phyloP scores from a whole-genome alignment of 2,113 vertebrate species.

The Anser cygnoides region DNA sequence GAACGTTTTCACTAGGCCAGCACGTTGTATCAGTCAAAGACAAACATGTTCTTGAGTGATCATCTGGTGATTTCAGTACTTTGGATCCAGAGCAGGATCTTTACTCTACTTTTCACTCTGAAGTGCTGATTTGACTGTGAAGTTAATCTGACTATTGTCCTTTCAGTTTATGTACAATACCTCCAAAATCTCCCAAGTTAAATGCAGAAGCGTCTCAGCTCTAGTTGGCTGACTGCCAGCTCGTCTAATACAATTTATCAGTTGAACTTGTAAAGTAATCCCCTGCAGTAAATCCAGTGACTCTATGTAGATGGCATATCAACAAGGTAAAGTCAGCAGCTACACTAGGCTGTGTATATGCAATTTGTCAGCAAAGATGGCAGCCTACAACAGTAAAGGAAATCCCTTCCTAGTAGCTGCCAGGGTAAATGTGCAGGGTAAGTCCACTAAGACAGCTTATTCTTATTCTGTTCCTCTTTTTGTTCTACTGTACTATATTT shows the following conservation, averaged over 20 bases:
- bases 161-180: background rate
- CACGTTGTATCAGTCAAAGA: background rate
- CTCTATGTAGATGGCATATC: rapidly evolving
- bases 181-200: background rate
- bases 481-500: background rate
- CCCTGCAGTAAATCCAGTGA: background rate
- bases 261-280: background rate
- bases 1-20: background rate
- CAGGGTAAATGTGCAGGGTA: background rate
- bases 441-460: background rate
- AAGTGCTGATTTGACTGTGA: background rate
- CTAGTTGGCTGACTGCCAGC: background rate
- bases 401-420: background rate
- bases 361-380: background rate
- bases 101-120: background rate
- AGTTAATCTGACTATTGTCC: background rate
- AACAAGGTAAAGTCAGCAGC: background rate
- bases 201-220: background rate
- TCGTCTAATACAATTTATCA: background rate
- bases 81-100: background rate
- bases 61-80: background rate
- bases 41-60: background rate
- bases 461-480: background rate
- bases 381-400: background rate
- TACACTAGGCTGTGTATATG: background rate